A percentile compares a stretch with the other conserved stretches of the same genome.
These are phyloP conservation scores for Sarcophaga subvicina DNA, from an alignment of 2,888 invertebrate species.

Conservation along the genomic window DNA sequence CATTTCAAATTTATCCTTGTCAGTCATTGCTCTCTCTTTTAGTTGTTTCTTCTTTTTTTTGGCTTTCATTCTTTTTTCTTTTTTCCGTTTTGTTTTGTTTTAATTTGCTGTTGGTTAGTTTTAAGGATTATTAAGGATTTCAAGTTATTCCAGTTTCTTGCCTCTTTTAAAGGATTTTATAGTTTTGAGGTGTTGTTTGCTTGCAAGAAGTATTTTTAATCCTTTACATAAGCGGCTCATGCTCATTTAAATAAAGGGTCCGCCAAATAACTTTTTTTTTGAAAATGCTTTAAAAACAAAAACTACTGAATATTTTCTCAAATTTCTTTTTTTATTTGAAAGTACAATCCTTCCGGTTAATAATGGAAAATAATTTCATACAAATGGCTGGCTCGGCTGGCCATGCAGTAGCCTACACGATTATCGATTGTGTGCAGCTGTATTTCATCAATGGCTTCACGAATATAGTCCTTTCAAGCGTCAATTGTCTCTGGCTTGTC, in stretches of 20 bases:
- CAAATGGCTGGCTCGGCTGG: no score
- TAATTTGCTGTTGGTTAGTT: slow-evolving; percentile 33
- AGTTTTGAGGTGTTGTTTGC: neutral
- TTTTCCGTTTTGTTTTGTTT: neutral
- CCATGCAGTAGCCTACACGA: no score
- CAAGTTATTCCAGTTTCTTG: slow-evolving; percentile 7
- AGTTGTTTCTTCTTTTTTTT: slow-evolving; percentile 29
- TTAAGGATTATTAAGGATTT: slow-evolving; percentile 57
- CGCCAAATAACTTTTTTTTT: no score
- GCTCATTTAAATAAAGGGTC: neutral
- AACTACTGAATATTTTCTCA: no score
- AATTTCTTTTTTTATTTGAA: no score
- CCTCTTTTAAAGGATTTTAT: slow-evolving; percentile 25
- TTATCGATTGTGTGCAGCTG: no score
- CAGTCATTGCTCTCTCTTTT: slow-evolving; percentile 67
- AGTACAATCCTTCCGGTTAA: no score
- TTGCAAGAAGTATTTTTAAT: neutral
- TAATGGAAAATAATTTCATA: no score
- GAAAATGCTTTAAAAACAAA: no score
- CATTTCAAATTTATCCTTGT: slow-evolving; percentile 51
- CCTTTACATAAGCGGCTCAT: neutral
- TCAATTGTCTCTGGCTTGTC: no score
- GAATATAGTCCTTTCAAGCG: no score
- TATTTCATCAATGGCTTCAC: no score
- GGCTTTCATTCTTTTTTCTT: neutral